Base-by-base conservation (phyloP, 2,113 vertebrate species). In the Pachypanchax playfairii region DNA sequence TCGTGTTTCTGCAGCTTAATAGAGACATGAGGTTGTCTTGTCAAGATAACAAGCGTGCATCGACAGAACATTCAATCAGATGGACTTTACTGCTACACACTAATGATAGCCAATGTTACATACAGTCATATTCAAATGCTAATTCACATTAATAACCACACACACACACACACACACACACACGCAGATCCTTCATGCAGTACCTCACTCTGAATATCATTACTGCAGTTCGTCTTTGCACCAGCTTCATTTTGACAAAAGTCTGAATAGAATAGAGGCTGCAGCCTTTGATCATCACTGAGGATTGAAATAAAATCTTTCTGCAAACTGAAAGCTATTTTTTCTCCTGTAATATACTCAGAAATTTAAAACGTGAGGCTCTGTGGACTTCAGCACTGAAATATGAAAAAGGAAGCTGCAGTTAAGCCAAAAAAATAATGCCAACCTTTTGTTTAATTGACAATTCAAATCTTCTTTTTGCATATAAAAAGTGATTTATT, bases 231-330 rank as follows among this genome's bases (percentile, higher is more conserved):
- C 43, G 39, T 53, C 71, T 47, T 28, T 29, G 28, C 67, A 67
- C 41, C 21, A 54, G 67, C 59, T 65, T 65, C 26, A 65, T 54
- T 75, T 39, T 69, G 39, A 79, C 47, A 54, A 68, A 75, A 71
- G 68, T 75, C 42, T 47, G 70, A 63, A 73, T 66, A 57, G 67
- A 81, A 52, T 1, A 59, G 46, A 18, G 5, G n/a, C 65, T 60
- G 60, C 52, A 58, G 24, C 56, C 72, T 82, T 85, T 85, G 73
- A 85, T 85, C 79, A 75, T 52, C 39, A 56, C 26, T 21, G 11
- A 29, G 38, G 58, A 65, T 18, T 48, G 47, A 55, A 69, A 53
- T 56, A 29, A 64, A 73, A 77, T 72, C 63, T 46, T 15, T 77
- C 36, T 26, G 43, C 59, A 64, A 63, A 71, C 38, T 22, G n/a